Percentiles rank a stretch among this genome's conserved stretches.
Evolutionary conservation across 1,140 invertebrate genomes (phyloP).

Genomic region (Mycetomoellerius zeteki): DNA sequence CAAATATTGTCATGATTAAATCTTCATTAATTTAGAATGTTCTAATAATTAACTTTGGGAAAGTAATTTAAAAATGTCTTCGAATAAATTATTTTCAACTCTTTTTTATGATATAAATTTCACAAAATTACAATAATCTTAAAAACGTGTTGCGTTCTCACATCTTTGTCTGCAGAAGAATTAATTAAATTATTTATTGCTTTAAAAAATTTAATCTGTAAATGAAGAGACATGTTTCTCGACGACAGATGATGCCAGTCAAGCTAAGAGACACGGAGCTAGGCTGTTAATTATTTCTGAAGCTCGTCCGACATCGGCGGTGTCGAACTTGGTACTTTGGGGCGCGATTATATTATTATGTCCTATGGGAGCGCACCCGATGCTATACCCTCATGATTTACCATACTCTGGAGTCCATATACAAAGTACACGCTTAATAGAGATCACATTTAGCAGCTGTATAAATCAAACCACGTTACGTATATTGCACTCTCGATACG

Average conservation of each 20-base stretch:
- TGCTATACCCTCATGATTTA: slow-evolving; percentile 60
- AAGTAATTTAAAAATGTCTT: neutral
- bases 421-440: slow-evolving; percentile 65
- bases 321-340: slow-evolving; percentile 65
- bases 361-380: slow-evolving; percentile 24
- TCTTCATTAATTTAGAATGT: neutral
- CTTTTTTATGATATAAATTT: neutral
- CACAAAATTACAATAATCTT: neutral
- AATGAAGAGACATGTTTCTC: neutral
- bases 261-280: slow-evolving; percentile 1
- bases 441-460: slow-evolving; percentile 62
- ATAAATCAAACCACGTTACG: slow-evolving; percentile 58
- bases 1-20: neutral
- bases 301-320: slow-evolving; percentile 9
- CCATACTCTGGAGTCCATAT: slow-evolving; percentile 36
- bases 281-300: slow-evolving; percentile 61
- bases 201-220: neutral
- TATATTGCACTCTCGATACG: neutral
- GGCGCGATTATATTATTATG: slow-evolving; percentile 15
- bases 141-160: neutral
- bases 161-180: neutral
- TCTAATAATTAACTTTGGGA: neutral
- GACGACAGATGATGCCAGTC: neutral
- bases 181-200: neutral
- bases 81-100: too few species aligned